Conservation (phyloP, 2,797 vertebrate genomes). For the Smutsia temminckii region DNA sequence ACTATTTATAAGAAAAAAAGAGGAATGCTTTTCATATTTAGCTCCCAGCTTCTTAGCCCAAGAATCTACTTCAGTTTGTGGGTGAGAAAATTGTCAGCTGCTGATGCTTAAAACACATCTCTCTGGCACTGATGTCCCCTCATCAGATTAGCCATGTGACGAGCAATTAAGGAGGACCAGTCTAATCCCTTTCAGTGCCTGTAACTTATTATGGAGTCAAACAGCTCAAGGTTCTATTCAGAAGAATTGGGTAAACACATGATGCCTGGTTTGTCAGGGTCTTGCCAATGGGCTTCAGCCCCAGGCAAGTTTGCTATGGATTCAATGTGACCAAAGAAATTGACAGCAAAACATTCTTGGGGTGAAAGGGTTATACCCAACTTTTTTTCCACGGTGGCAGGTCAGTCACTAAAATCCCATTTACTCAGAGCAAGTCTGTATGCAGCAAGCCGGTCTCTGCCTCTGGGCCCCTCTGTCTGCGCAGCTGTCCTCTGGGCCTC, state of each 20-base stretch:
- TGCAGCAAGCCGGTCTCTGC: no score
- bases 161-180: slow-evolving; percentile 48
- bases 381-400: no score
- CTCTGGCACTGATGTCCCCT: slow-evolving; percentile 3
- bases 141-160: slow-evolving; percentile 52
- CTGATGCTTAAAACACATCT: slow-evolving; percentile 26
- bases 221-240: slow-evolving; percentile 43
- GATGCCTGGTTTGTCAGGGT: slow-evolving; percentile 36
- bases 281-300: no score
- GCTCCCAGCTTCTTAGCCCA: neutral
- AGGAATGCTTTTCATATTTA: neutral
- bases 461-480: no score
- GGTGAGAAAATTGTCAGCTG: slow-evolving; percentile 35
- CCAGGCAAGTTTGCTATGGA: no score
- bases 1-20: neutral
- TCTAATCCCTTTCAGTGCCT: slow-evolving; percentile 54
- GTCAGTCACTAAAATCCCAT: no score
- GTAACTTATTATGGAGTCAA: slow-evolving; percentile 63
- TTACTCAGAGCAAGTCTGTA: no score
- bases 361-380: no score
- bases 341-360: no score
- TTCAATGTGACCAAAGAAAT: no score
- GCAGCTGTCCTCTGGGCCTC: no score
- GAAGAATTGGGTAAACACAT: slow-evolving; percentile 63
- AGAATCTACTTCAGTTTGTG: neutral